phyloP scores from a whole-genome alignment of 2,113 vertebrate species.

The Leptocoma aspasia region DNA sequence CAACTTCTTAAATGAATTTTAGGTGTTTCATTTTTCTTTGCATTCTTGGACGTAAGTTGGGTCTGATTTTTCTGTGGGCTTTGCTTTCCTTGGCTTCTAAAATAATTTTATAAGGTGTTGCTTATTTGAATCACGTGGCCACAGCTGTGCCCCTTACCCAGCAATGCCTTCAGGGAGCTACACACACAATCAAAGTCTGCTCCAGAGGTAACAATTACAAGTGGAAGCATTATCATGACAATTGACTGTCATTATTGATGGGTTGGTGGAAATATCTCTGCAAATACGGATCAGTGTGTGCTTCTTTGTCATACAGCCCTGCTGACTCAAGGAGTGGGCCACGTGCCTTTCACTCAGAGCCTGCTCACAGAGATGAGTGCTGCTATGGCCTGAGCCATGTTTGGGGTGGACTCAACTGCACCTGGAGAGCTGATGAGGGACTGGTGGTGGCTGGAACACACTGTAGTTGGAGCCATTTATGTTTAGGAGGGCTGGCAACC shows the following conservation, averaged over 20 bases:
- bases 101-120: background rate
- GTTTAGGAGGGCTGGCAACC: background rate
- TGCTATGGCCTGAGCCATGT: fast-evolving
- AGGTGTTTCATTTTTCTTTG: conserved; percentile 1
- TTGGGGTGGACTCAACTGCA: no score
- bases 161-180: background rate
- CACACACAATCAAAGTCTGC: background rate
- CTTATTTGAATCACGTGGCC: background rate
- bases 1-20: background rate
- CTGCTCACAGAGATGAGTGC: background rate
- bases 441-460: background rate
- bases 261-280: background rate
- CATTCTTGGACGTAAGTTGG: background rate
- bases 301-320: background rate
- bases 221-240: background rate
- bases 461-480: background rate
- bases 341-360: background rate
- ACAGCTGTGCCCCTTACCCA: background rate
- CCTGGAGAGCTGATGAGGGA: background rate
- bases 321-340: background rate
- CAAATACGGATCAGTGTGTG: background rate
- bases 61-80: background rate
- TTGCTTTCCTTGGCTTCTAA: conserved; percentile 13
- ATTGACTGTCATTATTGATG: background rate
- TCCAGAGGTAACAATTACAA: background rate